Conservation (phyloP, 2,797 vertebrate genomes). For the Alcedo atthis region DNA sequence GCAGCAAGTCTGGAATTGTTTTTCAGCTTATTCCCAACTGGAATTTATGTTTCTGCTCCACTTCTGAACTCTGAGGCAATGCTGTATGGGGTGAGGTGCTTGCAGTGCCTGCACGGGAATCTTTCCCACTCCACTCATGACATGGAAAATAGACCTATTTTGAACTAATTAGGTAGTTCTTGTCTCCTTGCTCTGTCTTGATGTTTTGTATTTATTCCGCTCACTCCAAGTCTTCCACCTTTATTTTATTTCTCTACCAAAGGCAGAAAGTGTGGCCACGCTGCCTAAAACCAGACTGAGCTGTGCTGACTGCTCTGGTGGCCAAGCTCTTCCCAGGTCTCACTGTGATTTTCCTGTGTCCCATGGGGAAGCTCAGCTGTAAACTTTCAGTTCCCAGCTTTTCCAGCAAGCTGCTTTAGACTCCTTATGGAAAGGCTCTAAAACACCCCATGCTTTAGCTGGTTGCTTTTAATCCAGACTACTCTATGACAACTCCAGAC, state of each 20-base stretch:
- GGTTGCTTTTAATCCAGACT: background rate
- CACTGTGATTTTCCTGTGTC: background rate
- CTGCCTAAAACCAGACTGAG: background rate
- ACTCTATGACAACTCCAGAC: background rate
- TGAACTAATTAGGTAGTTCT: background rate
- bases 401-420: background rate
- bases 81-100: background rate
- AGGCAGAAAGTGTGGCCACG: background rate
- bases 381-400: background rate
- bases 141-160: background rate
- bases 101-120: background rate
- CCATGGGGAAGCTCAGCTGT: fast-evolving
- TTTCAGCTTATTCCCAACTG: background rate
- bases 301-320: background rate
- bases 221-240: background rate
- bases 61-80: background rate
- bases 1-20: background rate
- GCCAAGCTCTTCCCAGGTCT: background rate
- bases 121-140: background rate
- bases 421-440: background rate
- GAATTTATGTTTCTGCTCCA: background rate
- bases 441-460: background rate
- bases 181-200: background rate
- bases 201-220: background rate
- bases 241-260: background rate